Evolutionary conservation across 2,797 vertebrate species (phyloP), one percentile per base, ranked within the genome.

Genomic region (Xyrichtys novacula): DNA sequence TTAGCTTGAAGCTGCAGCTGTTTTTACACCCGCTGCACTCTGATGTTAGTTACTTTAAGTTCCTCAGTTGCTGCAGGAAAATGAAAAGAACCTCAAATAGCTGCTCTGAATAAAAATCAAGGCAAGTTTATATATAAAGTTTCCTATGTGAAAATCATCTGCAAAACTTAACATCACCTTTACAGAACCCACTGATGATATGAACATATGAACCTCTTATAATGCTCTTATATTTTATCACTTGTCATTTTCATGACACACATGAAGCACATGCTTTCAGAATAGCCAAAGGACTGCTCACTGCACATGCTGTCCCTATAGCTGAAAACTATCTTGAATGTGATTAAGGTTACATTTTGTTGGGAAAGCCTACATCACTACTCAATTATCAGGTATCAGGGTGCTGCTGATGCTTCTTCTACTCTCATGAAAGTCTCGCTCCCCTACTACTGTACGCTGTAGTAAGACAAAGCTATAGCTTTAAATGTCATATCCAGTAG

Each of bases 1-100:
- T 31, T 7, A 31, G 7, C 7, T 31, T 31, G 7, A 7, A 7
- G 31, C 31, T 31, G n/a, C n/a, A 76, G 60, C 62, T 59, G 70
- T 72, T 58, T 54, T 62, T 67, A 76, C 57, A 69, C 83, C 81
- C 63, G 61, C 63, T 74, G 64, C n/a, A n/a, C n/a, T n/a, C n/a
- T n/a, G n/a, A n/a, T n/a, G n/a, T n/a, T n/a, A n/a, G n/a, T n/a
- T n/a, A n/a, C n/a, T n/a, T n/a, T n/a, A n/a, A n/a, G n/a, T n/a
- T 29, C 28, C 23, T 31, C 28, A 39, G 55, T 50, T 65, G 59
- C 70, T 54, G 46, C 46, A 74, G 34, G 40, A 78, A 65, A 71
- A 80, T 71, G 47, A 38, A 49, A 53, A 83, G 74, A 71, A 63
- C 46, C 66, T 65, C 32, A 39, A 32, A 54, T 23, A 32, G 44